Base-by-base conservation (phyloP, 2,113 vertebrate genomes). In the Calyptommatus sinebrachiatus region DNA sequence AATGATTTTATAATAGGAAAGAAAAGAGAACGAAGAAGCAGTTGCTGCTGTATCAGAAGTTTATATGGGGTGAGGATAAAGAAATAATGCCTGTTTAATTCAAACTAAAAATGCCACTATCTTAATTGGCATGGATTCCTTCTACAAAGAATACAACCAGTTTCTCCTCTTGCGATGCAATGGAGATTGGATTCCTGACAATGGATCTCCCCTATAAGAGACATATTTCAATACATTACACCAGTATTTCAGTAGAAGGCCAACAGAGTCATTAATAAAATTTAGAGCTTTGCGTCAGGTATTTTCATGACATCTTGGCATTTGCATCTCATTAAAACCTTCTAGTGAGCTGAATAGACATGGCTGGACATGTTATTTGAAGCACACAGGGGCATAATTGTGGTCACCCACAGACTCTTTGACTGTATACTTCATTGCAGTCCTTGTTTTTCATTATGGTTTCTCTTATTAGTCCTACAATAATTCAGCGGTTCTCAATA, bases 381-480 rank as follows among this genome's bases (percentile, higher is more conserved):
- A 78, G 85, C 73, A 28, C 78, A 77, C 22, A 78, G 77, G 75
- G 83, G 65, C 71, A 77, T 81, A 86, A 5, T 60, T 92, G 86
- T 90, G 89, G 90, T 90, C 85, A 88, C 82, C 88, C 92, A 86
- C 90, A 88, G 85, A 86, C 67, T 69, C 35, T 84, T 22, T 31
- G 57, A 60, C 24, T 71, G 20, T 62, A 5, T 14, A 0, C 24
- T 79, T 57, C 7, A 79, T n/a, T 60, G 65, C 20, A 22, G 77
- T 28, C 75, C 67, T 2, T 77, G 28, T 77, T 73, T 46, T 48
- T 84, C 5, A 0, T 83, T 71, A 87, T 88, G 90, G 84, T 65
- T 86, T 67, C 82, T 63, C 86, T 79, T 75, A 73, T 79, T 85
- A 73, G 24, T 29, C 48, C 88, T 63, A 77, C 84, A 83, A 83